These are phyloP conservation scores for Sphecodes monilicornis DNA, from an alignment of 2,888 invertebrate species.

Conservation along the genomic window DNA sequence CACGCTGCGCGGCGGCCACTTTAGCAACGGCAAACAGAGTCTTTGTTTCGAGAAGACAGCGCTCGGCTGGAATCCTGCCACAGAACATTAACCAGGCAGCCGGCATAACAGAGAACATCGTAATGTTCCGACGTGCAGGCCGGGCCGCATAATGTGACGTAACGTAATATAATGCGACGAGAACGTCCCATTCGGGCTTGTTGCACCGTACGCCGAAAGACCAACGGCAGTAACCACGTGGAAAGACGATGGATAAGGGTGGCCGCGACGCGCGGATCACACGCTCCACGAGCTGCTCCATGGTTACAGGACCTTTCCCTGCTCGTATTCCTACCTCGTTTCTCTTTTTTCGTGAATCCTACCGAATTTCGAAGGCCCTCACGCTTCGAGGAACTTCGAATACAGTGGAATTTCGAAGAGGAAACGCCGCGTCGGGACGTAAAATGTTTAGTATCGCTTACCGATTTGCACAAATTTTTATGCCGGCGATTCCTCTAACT, in stretches of 20 bases:
- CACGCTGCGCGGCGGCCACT: conserved; percentile 30
- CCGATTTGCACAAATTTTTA: neutral
- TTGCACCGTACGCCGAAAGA: conserved; percentile 50
- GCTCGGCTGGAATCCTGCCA: conserved; percentile 70
- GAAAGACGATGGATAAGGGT: conserved; percentile 52
- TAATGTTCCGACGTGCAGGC: conserved; percentile 63
- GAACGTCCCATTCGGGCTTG: conserved; percentile 58
- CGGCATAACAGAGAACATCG: conserved; percentile 73
- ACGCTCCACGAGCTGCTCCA: conserved; percentile 52
- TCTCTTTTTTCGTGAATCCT: neutral
- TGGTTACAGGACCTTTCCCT: conserved; percentile 36
- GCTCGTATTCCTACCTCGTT: neutral
- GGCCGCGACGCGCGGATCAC: conserved; percentile 45
- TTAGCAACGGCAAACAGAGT: conserved; percentile 64
- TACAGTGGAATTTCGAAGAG: neutral
- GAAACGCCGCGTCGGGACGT: neutral
- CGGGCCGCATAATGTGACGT: conserved; percentile 69
- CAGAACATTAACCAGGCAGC: conserved; percentile 77
- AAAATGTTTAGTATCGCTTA: neutral
- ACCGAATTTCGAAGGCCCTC: neutral
- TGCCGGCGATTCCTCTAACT: too few species aligned
- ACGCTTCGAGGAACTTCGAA: neutral
- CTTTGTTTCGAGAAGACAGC: conserved; percentile 73
- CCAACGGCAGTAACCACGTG: conserved; percentile 62
- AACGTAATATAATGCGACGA: conserved; percentile 69